Percentiles rank a stretch among this genome's conserved stretches.
Evolutionary conservation across 35 echinoderm and acorn worm genomes (phyloP).

Genomic region (Amphiura filiformis): DNA sequence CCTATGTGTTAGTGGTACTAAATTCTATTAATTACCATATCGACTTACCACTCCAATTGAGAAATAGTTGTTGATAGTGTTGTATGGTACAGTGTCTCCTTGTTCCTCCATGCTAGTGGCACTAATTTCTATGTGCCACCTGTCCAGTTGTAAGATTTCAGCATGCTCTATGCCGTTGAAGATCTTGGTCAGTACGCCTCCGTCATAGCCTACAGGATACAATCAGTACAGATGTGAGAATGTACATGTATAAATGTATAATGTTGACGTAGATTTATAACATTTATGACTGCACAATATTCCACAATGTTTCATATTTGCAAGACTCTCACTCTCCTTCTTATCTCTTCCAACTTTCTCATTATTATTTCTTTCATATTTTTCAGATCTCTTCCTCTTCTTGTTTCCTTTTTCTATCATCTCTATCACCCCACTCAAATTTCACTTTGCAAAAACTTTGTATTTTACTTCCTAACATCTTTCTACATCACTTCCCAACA

Average conservation of each 20-base stretch:
- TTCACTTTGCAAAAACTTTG: too few species aligned
- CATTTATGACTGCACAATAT: background rate
- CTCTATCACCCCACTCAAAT: too few species aligned
- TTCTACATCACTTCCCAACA: background rate
- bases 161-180: slow-evolving; percentile 73
- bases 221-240: too few species aligned
- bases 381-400: too few species aligned
- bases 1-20: slow-evolving; percentile 82
- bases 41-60: slow-evolving; percentile 96
- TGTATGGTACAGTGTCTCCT: slow-evolving; percentile 94
- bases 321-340: too few species aligned
- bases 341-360: too few species aligned
- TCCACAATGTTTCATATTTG: background rate
- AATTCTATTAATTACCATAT: too few species aligned
- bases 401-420: too few species aligned
- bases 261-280: too few species aligned
- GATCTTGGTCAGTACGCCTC: slow-evolving; percentile 72
- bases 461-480: too few species aligned
- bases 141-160: slow-evolving; percentile 61
- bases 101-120: slow-evolving; percentile 86
- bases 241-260: too few species aligned
- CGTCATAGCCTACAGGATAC: slow-evolving; percentile 69
- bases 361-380: too few species aligned
- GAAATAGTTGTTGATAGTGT: slow-evolving; percentile 99
- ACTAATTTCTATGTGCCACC: slow-evolving; percentile 98